Evolutionary conservation across 2,888 invertebrate genomes (phyloP).

Genomic region (Lymantria dispar): DNA sequence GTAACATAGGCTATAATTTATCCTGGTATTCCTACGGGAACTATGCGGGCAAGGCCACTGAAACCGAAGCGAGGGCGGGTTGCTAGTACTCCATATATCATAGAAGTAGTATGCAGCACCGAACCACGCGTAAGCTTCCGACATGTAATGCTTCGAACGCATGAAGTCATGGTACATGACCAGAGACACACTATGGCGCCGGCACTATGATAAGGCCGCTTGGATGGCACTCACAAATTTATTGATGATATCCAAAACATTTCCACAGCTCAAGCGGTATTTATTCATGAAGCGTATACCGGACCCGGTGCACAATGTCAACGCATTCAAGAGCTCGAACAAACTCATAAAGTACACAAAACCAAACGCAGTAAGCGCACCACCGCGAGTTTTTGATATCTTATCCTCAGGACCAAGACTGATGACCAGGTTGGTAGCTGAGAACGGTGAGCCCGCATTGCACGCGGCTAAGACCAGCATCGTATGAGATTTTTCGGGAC

Average conservation of each 20-base stretch:
- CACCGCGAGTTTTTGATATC: conserved; percentile 84
- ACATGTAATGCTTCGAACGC: conserved; percentile 86
- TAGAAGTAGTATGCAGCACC: conserved; percentile 91
- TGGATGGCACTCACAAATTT: conserved; percentile 89
- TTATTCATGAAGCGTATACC: conserved; percentile 84
- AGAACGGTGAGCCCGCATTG: conserved; percentile 62
- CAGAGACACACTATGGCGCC: conserved; percentile 85
- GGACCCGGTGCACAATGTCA: conserved; percentile 81
- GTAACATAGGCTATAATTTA: no score
- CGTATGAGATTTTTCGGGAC: conserved; percentile 52
- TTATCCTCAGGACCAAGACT: conserved; percentile 76
- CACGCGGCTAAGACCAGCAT: conserved; percentile 57
- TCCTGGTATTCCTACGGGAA: no score
- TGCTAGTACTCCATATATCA: conserved; percentile 91
- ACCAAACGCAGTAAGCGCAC: conserved; percentile 84
- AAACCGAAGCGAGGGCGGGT: no score
- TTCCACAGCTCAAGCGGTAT: conserved; percentile 85
- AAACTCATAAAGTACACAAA: conserved; percentile 86
- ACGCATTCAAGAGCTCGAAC: conserved; percentile 84
- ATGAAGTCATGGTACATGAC: conserved; percentile 87
- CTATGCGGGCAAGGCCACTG: no score
- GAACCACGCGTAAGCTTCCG: conserved; percentile 90
- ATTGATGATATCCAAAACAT: conserved; percentile 88
- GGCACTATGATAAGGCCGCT: conserved; percentile 85
- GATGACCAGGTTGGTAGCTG: conserved; percentile 64